Evolutionary conservation across 2,888 invertebrate species (phyloP).

Genomic region (Luffia ferchaultella): DNA sequence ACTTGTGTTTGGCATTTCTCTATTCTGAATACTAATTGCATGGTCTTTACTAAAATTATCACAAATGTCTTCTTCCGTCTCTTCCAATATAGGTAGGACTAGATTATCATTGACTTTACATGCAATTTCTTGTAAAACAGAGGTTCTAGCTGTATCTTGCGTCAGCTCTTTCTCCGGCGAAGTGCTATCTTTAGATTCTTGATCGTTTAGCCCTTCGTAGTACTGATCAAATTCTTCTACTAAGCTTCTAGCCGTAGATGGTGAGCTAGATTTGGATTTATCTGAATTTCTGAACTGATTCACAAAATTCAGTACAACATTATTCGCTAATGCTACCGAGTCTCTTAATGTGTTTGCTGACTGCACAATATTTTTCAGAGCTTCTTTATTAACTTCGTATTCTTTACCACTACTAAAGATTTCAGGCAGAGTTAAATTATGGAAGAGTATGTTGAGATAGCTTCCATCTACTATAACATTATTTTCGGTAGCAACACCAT

Average conservation of each 20-base stretch:
- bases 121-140: too few species aligned
- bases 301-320: slow-evolving; percentile 33
- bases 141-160: too few species aligned
- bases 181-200: not conserved
- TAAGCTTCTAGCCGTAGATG: slow-evolving; percentile 51
- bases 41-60: too few species aligned
- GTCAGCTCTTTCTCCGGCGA: too few species aligned
- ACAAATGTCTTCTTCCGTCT: too few species aligned
- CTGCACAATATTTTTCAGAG: slow-evolving; percentile 40
- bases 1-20: too few species aligned
- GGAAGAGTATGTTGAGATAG: slow-evolving; percentile 50
- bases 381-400: slow-evolving; percentile 55
- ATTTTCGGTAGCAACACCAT: slow-evolving; percentile 35
- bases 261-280: slow-evolving; percentile 30
- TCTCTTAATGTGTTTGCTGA: slow-evolving; percentile 25
- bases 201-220: slow-evolving; percentile 30
- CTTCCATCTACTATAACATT: slow-evolving; percentile 48
- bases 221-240: slow-evolving; percentile 53
- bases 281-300: slow-evolving; percentile 37
- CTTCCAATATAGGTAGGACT: too few species aligned
- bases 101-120: too few species aligned
- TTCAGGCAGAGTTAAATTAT: slow-evolving; percentile 40
- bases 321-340: slow-evolving; percentile 1
- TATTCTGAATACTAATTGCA: too few species aligned
- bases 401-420: slow-evolving; percentile 49